Percentiles rank a stretch among this genome's conserved stretches.
These are phyloP conservation scores for Acronicta aceris DNA, from an alignment of 2,888 invertebrate species.

Conservation along the genomic window DNA sequence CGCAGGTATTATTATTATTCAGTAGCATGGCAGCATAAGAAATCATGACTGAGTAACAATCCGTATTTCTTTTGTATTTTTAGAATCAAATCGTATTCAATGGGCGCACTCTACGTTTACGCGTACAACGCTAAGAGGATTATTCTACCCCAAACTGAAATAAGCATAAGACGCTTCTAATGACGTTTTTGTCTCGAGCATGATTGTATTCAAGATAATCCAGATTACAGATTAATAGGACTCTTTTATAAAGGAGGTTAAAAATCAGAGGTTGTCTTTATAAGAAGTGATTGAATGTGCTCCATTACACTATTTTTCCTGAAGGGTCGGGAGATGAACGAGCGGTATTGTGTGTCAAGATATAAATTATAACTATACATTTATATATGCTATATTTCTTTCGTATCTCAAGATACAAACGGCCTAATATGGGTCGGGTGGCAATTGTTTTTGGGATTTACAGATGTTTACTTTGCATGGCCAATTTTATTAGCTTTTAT, in stretches of 20 bases:
- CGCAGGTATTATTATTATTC: conserved; percentile 45
- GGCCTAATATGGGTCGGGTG: conserved; percentile 9
- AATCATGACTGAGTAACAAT: conserved; percentile 39
- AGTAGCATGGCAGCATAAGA: conserved; percentile 44
- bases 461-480: neutral
- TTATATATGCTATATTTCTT: conserved; percentile 3
- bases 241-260: conserved; percentile 45
- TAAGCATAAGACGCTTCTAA: conserved; percentile 66
- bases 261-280: conserved; percentile 51
- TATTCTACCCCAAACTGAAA: conserved; percentile 58
- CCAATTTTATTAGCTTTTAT: neutral
- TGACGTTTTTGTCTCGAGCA: conserved; percentile 71
- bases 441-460: conserved; percentile 4
- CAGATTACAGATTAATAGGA: conserved; percentile 76
- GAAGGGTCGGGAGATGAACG: conserved; percentile 10
- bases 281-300: conserved; percentile 39
- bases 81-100: conserved; percentile 32
- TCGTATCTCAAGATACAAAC: conserved; percentile 3
- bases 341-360: conserved; percentile 18
- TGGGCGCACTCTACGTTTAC: conserved; percentile 41
- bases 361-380: conserved; percentile 15
- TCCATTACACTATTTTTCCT: conserved; percentile 29
- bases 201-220: conserved; percentile 78
- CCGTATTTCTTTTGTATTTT: conserved; percentile 41
- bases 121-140: conserved; percentile 57